Conservation (phyloP, 2,888 invertebrate genomes). For the Eupithecia tripunctaria region DNA sequence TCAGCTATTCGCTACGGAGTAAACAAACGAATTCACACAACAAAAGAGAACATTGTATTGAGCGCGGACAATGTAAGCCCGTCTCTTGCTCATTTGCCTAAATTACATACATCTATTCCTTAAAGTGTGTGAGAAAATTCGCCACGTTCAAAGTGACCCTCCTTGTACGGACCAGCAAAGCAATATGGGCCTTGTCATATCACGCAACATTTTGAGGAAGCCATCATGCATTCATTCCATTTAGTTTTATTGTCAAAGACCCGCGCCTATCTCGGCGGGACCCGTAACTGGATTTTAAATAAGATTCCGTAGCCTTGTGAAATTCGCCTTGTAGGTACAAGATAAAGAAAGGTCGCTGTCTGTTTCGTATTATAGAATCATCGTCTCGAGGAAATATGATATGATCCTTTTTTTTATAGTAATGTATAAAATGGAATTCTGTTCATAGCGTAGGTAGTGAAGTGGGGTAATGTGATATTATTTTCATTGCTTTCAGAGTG, state of each 20-base stretch:
- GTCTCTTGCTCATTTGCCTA: constrained; percentile 50
- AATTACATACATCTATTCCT: constrained; percentile 58
- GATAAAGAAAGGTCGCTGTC: constrained; percentile 83
- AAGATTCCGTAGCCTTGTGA: constrained; percentile 79
- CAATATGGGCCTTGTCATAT: constrained; percentile 73
- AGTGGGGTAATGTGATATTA: constrained; percentile 64
- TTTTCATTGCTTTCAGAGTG: constrained; percentile 69
- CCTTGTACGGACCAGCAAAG: constrained; percentile 62
- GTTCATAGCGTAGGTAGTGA: constrained; percentile 60
- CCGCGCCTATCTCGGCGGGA: constrained; percentile 80
- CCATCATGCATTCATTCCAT: constrained; percentile 83
- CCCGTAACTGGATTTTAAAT: constrained; percentile 84
- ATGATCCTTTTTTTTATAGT: constrained; percentile 72
- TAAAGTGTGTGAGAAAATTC: constrained; percentile 59
- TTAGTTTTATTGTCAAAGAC: constrained; percentile 83
- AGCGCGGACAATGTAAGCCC: constrained; percentile 45
- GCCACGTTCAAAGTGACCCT: constrained; percentile 65
- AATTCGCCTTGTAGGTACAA: constrained; percentile 73
- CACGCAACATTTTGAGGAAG: constrained; percentile 73
- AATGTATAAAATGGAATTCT: constrained; percentile 62
- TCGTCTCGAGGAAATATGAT: constrained; percentile 71
- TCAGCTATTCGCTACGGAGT: constrained; percentile 34
- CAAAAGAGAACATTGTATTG: constrained; percentile 52
- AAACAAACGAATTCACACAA: constrained; percentile 40
- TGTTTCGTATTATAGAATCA: constrained; percentile 76